phyloP scores from a whole-genome alignment of 2,888 invertebrate genomes.

The Lypha dubia region DNA sequence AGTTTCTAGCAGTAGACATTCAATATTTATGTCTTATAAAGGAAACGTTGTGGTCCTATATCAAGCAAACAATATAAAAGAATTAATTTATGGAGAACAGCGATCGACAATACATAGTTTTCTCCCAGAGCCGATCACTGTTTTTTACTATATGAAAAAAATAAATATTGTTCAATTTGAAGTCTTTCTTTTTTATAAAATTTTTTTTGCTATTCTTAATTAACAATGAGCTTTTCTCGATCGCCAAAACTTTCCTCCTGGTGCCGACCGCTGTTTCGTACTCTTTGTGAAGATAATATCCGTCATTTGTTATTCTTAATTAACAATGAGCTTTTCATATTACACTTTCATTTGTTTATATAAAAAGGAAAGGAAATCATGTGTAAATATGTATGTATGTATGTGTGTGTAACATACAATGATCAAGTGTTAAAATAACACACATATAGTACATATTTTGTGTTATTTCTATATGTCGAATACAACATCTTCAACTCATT shows the following conservation, averaged over 20 bases:
- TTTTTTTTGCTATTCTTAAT: no score
- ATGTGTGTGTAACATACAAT: no score
- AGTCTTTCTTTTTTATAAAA: no score
- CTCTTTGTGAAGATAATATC: background rate
- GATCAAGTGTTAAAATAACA: slow-evolving; percentile 7
- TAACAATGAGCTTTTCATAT: background rate
- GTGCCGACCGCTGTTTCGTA: no score
- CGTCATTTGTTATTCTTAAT: slow-evolving; percentile 7
- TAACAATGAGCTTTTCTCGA: no score
- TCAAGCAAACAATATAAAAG: background rate
- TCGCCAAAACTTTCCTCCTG: no score
- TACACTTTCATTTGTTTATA: slow-evolving; percentile 7
- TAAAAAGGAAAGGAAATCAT: background rate
- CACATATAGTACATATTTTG: slow-evolving; percentile 7
- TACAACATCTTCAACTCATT: slow-evolving; percentile 22
- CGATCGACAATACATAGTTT: no score
- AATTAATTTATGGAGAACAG: background rate
- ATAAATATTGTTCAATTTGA: no score
- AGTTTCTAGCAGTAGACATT: background rate
- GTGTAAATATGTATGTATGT: no score
- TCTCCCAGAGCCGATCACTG: no score
- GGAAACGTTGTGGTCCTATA: background rate
- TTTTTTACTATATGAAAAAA: no score
- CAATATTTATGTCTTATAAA: background rate
- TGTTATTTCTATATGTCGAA: background rate